Evolutionary conservation across 1,140 invertebrate genomes (phyloP).

Genomic region (Drosophila neocordata): DNA sequence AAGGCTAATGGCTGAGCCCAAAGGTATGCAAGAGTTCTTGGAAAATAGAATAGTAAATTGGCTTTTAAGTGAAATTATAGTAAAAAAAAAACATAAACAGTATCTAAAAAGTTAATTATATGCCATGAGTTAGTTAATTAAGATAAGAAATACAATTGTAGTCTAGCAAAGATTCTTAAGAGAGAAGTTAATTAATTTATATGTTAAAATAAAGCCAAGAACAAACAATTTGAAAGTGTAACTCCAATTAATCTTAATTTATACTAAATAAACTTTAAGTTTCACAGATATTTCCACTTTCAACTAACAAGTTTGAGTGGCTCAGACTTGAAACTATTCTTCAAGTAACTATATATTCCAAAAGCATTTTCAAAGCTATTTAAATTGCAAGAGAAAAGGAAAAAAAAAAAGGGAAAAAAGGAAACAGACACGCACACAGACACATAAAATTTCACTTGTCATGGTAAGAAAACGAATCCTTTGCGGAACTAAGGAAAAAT

Average conservation of each 20-base stretch:
- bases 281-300: constrained; percentile 22
- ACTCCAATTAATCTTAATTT: constrained; percentile 12
- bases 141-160: too few species aligned
- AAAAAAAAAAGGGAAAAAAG: not conserved
- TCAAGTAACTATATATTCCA: not conserved
- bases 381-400: constrained; percentile 3
- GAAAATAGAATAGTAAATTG: not conserved
- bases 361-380: constrained; percentile 4
- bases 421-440: not conserved
- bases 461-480: constrained; percentile 5
- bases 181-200: not conserved
- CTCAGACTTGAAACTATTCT: not conserved
- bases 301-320: constrained; percentile 10
- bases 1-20: not conserved
- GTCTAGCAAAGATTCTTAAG: not conserved
- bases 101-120: not conserved
- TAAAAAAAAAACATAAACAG: too few species aligned
- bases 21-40: constrained; percentile 4
- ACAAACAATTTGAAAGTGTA: not conserved
- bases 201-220: not conserved
- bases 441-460: constrained; percentile 1
- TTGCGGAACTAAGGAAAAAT: not conserved
- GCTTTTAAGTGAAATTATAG: constrained; percentile 1
- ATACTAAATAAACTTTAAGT: constrained; percentile 24
- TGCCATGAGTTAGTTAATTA: not conserved